These are phyloP conservation scores for Ispidina lecontei DNA, from an alignment of 2,797 vertebrate species.

Conservation along the genomic window DNA sequence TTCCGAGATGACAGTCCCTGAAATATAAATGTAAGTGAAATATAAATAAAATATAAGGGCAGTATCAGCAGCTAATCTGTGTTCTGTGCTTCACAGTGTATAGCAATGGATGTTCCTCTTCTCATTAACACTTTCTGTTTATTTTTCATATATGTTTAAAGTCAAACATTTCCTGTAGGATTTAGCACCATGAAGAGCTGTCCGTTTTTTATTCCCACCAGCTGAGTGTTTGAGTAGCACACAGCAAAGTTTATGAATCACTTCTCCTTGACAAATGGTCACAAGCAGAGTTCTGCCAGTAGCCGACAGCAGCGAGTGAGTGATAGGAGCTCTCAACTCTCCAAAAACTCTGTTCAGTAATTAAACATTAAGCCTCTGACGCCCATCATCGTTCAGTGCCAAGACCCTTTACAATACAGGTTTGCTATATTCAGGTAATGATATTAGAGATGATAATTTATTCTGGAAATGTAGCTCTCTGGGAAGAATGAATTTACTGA, in stretches of 20 bases:
- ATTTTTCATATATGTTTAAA: background rate
- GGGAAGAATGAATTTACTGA: conserved; percentile 36
- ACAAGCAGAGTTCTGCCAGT: background rate
- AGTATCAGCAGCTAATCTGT: background rate
- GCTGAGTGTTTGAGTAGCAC: background rate
- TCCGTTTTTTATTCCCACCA: conserved; percentile 1
- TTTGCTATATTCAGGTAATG: conserved; percentile 31
- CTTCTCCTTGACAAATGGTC: background rate
- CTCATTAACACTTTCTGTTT: background rate
- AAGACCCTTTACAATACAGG: background rate
- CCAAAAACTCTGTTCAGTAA: conserved; percentile 55
- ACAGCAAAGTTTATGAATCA: conserved; percentile 49
- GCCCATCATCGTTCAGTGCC: conserved; percentile 29
- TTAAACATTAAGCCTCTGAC: conserved; percentile 49
- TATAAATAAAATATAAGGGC: background rate
- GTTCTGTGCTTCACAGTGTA: background rate
- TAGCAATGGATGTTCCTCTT: background rate
- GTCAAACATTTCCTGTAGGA: background rate
- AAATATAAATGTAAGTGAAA: background rate
- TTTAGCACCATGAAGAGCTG: conserved; percentile 18
- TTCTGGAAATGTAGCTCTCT: conserved; percentile 30
- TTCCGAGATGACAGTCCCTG: background rate
- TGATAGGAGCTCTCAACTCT: conserved; percentile 29
- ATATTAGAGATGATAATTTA: conserved; percentile 44
- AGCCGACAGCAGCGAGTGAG: conserved; percentile 13